Evolutionary conservation across 2,797 vertebrate genomes (phyloP).

Genomic region (Chiroxiphia lanceolata): DNA sequence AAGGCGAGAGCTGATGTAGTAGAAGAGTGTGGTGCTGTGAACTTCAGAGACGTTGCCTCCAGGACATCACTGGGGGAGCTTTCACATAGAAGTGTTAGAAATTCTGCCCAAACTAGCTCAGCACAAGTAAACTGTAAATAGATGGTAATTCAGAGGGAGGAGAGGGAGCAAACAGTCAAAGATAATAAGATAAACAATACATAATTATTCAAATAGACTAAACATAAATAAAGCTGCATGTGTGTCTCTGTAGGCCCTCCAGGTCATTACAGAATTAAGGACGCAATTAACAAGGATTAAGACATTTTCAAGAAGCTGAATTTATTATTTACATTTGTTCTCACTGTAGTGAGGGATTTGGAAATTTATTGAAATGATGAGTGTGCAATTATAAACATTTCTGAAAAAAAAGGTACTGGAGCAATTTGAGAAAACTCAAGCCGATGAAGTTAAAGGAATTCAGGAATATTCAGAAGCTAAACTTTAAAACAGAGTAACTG

Average conservation of each 20-base stretch:
- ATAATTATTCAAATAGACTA: constrained; percentile 50
- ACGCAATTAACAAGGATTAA: constrained; percentile 55
- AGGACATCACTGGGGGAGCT: not conserved
- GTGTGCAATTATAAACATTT: constrained; percentile 44
- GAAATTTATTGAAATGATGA: constrained; percentile 65
- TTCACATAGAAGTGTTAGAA: constrained; percentile 24
- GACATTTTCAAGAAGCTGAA: constrained; percentile 5
- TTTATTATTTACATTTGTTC: constrained; percentile 57
- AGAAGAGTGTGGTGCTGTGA: not conserved
- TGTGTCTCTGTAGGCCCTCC: constrained; percentile 21
- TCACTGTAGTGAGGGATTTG: constrained; percentile 38
- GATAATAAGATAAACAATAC: constrained; percentile 62
- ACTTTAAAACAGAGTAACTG: constrained; percentile 39
- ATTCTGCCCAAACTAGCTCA: constrained; percentile 57
- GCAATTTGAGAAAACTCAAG: constrained; percentile 58
- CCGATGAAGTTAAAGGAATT: constrained; percentile 53
- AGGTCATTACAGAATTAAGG: constrained; percentile 40
- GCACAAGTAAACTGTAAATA: constrained; percentile 43
- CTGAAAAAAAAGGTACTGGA: constrained; percentile 52
- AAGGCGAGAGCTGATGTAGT: not conserved
- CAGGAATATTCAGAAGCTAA: constrained; percentile 40
- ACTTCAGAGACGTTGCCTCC: constrained; percentile 18
- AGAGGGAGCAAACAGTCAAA: constrained; percentile 44
- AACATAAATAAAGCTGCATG: constrained; percentile 49
- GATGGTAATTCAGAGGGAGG: constrained; percentile 36